Conservation (phyloP, 2,797 vertebrate species). For the Phoebastria nigripes region DNA sequence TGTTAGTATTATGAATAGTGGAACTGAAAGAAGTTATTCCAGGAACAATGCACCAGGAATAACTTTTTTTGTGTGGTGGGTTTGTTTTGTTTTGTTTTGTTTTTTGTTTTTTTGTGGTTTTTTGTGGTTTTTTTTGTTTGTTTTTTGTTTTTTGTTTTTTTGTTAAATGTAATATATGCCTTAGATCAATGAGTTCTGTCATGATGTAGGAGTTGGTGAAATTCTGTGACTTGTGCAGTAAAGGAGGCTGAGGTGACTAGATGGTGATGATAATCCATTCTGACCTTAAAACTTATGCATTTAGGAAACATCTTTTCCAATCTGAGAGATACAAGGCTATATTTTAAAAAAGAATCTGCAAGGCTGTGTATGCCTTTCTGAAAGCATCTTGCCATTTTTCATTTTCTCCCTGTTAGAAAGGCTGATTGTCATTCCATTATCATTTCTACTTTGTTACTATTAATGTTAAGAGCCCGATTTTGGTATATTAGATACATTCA, state of each 20-base stretch:
- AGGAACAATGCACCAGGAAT: not conserved
- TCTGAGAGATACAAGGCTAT: not conserved
- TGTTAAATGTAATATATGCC: not conserved
- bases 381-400: conserved; percentile 18
- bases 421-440: not conserved
- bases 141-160: not conserved
- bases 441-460: conserved; percentile 12
- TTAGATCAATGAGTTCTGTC: not conserved
- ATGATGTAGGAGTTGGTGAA: not conserved
- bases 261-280: not conserved
- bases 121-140: no score
- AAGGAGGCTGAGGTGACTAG: not conserved
- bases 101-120: not conserved
- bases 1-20: not conserved
- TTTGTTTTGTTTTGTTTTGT: no score
- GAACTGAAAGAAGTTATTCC: not conserved
- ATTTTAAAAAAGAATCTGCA: not conserved
- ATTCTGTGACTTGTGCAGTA: not conserved
- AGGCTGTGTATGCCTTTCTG: not conserved
- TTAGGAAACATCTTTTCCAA: not conserved
- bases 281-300: not conserved
- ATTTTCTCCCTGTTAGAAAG: conserved; percentile 4
- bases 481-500: not conserved
- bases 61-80: not conserved
- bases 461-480: conserved; percentile 16